phyloP scores from a whole-genome alignment of 2,113 vertebrate genomes.

The Microtus ochrogaster region DNA sequence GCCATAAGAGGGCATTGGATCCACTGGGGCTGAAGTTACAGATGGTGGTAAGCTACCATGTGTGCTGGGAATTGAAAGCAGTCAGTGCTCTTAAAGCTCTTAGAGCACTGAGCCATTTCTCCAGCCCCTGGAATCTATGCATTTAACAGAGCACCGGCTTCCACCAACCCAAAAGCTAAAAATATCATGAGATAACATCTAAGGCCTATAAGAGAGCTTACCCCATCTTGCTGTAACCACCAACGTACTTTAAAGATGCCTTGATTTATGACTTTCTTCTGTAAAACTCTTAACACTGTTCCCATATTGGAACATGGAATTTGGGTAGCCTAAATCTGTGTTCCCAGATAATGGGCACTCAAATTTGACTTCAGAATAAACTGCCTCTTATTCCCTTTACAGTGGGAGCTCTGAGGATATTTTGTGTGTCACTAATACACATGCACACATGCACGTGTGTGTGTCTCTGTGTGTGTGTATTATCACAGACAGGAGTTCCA shows the following conservation, averaged over 20 bases:
- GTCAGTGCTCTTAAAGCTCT: too few species aligned
- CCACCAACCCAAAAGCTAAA: not conserved
- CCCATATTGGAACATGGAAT: not conserved
- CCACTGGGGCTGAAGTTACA: too few species aligned
- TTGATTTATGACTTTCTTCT: not conserved
- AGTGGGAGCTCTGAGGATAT: not conserved
- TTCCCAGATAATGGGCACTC: not conserved
- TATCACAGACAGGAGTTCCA: not conserved
- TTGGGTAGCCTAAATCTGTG: not conserved
- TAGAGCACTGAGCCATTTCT: too few species aligned
- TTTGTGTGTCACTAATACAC: too few species aligned
- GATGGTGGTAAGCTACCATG: too few species aligned
- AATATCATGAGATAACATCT: not conserved
- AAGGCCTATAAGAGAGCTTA: too few species aligned
- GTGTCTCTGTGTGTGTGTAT: not conserved
- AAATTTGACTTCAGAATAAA: not conserved
- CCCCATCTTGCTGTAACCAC: not conserved
- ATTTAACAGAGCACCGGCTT: not conserved
- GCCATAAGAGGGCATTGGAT: too few species aligned
- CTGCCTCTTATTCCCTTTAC: not conserved
- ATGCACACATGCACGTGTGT: not conserved
- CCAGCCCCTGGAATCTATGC: too few species aligned
- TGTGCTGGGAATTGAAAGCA: too few species aligned
- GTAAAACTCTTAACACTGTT: not conserved
- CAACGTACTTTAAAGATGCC: not conserved